Conservation (phyloP, 2,888 invertebrate genomes). For the Lumbricus terrestris region DNA sequence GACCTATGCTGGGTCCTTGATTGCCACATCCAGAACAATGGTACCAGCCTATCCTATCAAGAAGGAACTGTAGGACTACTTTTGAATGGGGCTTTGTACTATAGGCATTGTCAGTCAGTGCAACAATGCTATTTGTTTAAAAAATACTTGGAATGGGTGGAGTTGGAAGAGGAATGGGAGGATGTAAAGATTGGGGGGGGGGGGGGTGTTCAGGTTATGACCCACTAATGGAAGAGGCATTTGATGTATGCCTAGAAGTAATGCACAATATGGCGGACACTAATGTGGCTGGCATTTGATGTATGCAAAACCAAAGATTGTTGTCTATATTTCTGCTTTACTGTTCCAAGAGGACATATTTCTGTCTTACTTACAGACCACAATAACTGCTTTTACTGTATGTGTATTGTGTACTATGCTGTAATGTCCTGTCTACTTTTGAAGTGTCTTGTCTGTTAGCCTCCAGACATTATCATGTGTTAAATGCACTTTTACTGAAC, state of each 20-base stretch:
- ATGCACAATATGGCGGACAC: not conserved
- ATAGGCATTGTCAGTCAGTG: not conserved
- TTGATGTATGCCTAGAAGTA: not conserved
- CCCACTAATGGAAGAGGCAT: not conserved
- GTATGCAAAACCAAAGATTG: too few species aligned
- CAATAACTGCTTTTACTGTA: not conserved
- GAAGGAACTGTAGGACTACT: not conserved
- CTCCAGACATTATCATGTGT: not conserved
- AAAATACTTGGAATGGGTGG: not conserved
- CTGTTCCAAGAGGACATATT: not conserved
- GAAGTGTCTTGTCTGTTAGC: not conserved
- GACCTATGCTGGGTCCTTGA: not conserved
- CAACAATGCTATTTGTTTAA: not conserved
- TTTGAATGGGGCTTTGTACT: not conserved
- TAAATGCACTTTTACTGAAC: not conserved
- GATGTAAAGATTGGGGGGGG: not conserved
- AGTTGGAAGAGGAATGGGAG: not conserved
- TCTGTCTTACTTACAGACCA: not conserved
- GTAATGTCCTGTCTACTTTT: not conserved
- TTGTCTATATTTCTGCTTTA: not conserved
- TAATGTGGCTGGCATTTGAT: not conserved
- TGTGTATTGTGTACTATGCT: not conserved
- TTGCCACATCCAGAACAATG: not conserved
- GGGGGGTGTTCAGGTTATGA: not conserved
- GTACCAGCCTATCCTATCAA: not conserved